Base-by-base conservation (phyloP, 2,888 invertebrate genomes). In the Lissonota sp. region DNA sequence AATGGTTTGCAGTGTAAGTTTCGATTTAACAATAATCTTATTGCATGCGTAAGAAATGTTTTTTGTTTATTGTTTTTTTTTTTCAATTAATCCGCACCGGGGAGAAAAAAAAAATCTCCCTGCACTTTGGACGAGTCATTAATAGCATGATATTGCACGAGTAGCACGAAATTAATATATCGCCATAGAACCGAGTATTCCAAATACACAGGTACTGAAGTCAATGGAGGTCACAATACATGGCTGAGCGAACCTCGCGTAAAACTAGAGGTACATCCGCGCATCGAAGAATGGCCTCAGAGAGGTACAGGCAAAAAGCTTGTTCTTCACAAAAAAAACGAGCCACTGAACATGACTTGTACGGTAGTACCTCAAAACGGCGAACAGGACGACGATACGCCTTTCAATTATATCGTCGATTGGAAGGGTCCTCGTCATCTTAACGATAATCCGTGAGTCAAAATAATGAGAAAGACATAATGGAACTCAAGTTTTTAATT, bases 311-410 rank as follows among this genome's bases (percentile, higher is more conserved):
- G 78, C 7, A 82, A 80, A 51, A 86, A 83, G 70, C 63, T 87
- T 67, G 78, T 89, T 58, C 76, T 86, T 4, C 84, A 84, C 70
- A 86, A 83, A 81, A 86, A 85, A 58, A 87, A 87, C 70, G 87
- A 88, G 67, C 86, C 87, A n/a, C 75, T 89, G n/a, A 89, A 88
- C 71, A 84, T 89, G 81, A 89, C 89, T 39, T 89, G 89, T 53
- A 84, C 83, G n/a, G 83, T 87, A 3, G 83, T 85, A 55, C 66
- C 85, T 82, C 83, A 85, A 14, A 84, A 83, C 66, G 76, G 84
- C 26, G 84, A 85, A 14, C 84, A 81, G 12, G 82, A 82, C 37
- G 75, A 80, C 55, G 79, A 82, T 26, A 67, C 66, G 6, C 69
- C 62, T n/a, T 80, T 82, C 4, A 75, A 82, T 66, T 86, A 86